Evolutionary conservation across 2,888 invertebrate genomes (phyloP).

Genomic region (Trissolcus brochymenae): DNA sequence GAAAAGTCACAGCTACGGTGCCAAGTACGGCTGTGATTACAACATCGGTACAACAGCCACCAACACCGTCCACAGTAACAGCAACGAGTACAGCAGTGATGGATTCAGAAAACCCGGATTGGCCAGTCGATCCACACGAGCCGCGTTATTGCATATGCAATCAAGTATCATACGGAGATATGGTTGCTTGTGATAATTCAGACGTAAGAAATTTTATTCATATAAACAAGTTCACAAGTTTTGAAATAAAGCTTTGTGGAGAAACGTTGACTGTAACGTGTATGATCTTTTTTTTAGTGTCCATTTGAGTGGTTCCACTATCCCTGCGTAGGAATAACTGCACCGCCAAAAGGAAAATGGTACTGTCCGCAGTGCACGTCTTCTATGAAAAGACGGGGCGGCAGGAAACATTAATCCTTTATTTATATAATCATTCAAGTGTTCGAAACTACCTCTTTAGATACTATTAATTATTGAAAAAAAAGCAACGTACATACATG

Average conservation of each 20-base stretch:
- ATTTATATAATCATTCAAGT: constrained; percentile 52
- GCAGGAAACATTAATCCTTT: constrained; percentile 84
- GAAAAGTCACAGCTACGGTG: constrained; percentile 72
- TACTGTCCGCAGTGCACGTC: constrained; percentile 97
- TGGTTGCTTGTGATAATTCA: constrained; percentile 99
- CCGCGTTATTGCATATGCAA: constrained; percentile 97
- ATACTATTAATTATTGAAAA: constrained; percentile 66
- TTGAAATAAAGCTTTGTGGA: neutral
- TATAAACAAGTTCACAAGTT: too few species aligned
- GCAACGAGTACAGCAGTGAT: constrained; percentile 77
- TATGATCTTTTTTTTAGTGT: constrained; percentile 82
- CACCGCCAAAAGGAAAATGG: constrained; percentile 99
- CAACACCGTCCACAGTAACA: constrained; percentile 74
- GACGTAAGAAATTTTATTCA: constrained; percentile 81
- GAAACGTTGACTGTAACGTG: neutral
- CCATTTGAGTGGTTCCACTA: constrained; percentile 99
- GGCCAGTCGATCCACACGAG: constrained; percentile 97
- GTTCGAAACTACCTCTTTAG: constrained; percentile 72
- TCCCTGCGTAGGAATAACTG: constrained; percentile 96
- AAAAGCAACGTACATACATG: constrained; percentile 1
- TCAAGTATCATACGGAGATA: constrained; percentile 97
- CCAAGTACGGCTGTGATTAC: constrained; percentile 71
- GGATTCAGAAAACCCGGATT: constrained; percentile 85
- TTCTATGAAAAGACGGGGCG: constrained; percentile 89
- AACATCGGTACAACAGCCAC: constrained; percentile 72